phyloP scores from a whole-genome alignment of 2,113 vertebrate species.

The Calyptomena viridis region DNA sequence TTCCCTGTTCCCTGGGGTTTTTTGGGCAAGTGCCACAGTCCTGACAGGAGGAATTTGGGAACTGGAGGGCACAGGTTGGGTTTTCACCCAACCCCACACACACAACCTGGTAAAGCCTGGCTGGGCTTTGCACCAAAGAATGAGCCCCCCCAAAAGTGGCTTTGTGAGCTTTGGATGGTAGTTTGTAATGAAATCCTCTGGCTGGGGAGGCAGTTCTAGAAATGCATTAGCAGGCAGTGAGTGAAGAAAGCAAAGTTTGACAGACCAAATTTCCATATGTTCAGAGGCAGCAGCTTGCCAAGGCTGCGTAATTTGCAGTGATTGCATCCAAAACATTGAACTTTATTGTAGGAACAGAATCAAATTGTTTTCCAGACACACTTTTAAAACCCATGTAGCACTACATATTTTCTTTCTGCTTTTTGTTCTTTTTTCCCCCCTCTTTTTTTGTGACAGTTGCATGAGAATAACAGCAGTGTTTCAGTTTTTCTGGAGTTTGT shows the following conservation, averaged over 20 bases:
- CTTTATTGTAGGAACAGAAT: slow-evolving; percentile 64
- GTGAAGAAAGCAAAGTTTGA: slow-evolving; percentile 46
- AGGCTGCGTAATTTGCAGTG: slow-evolving; percentile 36
- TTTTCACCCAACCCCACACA: background rate
- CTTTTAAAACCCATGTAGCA: background rate
- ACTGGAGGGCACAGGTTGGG: background rate
- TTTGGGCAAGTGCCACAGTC: background rate
- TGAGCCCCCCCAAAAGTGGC: background rate
- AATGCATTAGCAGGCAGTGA: slow-evolving; percentile 48
- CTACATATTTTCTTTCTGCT: background rate
- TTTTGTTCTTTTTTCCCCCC: background rate
- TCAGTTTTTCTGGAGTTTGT: background rate
- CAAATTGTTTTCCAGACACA: slow-evolving; percentile 60
- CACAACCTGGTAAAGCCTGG: background rate
- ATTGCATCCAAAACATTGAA: slow-evolving; percentile 55
- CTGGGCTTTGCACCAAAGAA: background rate
- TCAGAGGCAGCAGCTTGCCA: slow-evolving; percentile 34
- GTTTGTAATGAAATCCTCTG: background rate
- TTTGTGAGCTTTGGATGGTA: background rate
- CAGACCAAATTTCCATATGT: slow-evolving; percentile 51
- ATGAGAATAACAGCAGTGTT: background rate
- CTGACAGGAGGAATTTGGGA: background rate
- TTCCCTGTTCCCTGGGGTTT: background rate
- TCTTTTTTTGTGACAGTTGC: background rate
- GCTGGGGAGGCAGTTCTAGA: slow-evolving; percentile 10